Evolutionary conservation across 2,797 vertebrate genomes (phyloP), one percentile per base, ranked within the genome.

Genomic region (Syngnathus acus): DNA sequence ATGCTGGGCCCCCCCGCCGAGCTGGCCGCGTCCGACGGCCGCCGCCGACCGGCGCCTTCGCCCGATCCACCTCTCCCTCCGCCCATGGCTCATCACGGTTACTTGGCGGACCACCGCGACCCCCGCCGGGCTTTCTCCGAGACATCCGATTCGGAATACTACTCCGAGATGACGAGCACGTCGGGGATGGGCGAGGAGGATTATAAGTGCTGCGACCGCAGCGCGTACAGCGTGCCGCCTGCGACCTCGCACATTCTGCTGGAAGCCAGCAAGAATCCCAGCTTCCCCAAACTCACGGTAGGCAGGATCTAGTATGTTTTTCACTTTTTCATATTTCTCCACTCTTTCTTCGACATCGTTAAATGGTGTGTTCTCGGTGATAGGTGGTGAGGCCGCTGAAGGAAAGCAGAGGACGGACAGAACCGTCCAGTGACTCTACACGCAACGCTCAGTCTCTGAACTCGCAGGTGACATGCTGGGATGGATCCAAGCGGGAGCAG

Each of bases 1-100:
- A 75, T 98, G 79, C 91, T 95, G 6, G 97, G 97, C 6, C 97
- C 97, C 39, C 95, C 96, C 0, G 88, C 95, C 1, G 95, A 98
- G 90, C 92, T 95, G 72, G 81, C 84, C 0, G 83, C 88, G 0
- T 67, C 88, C 68, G 89, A 76, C 0, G 62, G 81, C 71, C 86
- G 82, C 80, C 81, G 80, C 66, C 79, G 88, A 54, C 86, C 94
- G 1, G 86, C 87, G 10, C 87, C 90, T n/a, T 85, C 89, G 0
- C 85, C 89, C 0, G 93, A 94, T 10, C 84, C 90, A 0, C 83
- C 84, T 0, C 73, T 90, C 16, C 88, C 92, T 1, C 92, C 91
- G 0, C 84, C 92, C 9, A 87, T 94, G 77, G 86, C 87, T 64
- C 91, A 92, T 55, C 91, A 94, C 0, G 88, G 91, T 1, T 91